Percentiles rank a stretch among this genome's conserved stretches.
Evolutionary conservation across 92 coral and sea anemone species (phyloP).

Genomic region (Palythoa heliodiscus): DNA sequence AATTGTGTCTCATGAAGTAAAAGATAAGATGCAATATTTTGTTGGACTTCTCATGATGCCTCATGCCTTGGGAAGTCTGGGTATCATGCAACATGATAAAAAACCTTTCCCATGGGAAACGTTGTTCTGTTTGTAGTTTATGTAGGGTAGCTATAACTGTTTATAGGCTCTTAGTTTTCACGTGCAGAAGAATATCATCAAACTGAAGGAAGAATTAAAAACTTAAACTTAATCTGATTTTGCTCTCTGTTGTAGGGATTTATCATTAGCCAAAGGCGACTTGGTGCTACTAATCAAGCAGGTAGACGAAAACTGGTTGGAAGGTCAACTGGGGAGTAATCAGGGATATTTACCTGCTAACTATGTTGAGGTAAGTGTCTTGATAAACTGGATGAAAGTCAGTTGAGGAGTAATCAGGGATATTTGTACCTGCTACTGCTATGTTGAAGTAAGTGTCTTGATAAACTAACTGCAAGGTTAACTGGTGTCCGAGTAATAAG

Average conservation of each 20-base stretch:
- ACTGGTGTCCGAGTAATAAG: neutral
- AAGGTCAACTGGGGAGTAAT: conserved; percentile 71
- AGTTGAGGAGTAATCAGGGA: conserved; percentile 38
- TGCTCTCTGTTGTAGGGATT: conserved; percentile 58
- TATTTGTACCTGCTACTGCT: conserved; percentile 70
- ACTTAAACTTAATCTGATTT: neutral
- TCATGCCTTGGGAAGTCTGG: too few relatives aligned
- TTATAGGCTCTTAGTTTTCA: too few relatives aligned
- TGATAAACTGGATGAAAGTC: conserved; percentile 72
- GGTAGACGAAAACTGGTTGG: conserved; percentile 97
- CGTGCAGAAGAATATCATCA: too few relatives aligned
- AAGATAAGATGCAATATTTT: too few relatives aligned
- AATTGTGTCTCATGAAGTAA: too few relatives aligned
- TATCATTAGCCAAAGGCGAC: conserved; percentile 86
- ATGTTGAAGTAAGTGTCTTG: conserved; percentile 70
- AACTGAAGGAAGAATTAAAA: too few relatives aligned
- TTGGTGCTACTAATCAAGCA: conserved; percentile 71
- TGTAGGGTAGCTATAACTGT: too few relatives aligned
- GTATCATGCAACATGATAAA: too few relatives aligned
- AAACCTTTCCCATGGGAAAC: too few relatives aligned
- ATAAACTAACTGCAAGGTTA: neutral
- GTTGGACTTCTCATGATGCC: too few relatives aligned
- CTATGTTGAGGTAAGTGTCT: conserved; percentile 78
- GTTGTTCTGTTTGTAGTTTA: too few relatives aligned
- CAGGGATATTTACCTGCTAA: conserved; percentile 97